Base-by-base conservation (phyloP, 2,888 invertebrate genomes). In the Stenotaenia linearis region DNA sequence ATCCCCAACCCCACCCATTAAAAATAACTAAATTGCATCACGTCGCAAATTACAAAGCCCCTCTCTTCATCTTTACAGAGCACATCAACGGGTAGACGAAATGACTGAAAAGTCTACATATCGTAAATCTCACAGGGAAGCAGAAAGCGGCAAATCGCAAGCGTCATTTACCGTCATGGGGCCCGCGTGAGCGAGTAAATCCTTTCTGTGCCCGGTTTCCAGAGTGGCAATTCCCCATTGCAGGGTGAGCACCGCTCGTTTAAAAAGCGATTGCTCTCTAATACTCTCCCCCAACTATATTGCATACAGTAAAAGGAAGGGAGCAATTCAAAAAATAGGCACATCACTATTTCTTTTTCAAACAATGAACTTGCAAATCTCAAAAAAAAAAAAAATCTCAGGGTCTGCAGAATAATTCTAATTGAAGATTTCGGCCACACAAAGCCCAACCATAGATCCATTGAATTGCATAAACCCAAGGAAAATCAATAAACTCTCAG, bases 91-190 rank as follows among this genome's bases (percentile, higher is more conserved):
- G 23, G 56, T 56, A 56, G 56, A 21, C 21, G 18, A 56, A 23
- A 18, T 56, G 56, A 56, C 3, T 18, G 56, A 56, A 56, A 56
- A 56, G 23, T 56, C 56, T 56, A 56, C 56, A 56, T 56, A 56
- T 56, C 56, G 56, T 56, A 56, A 56, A 56, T 56, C 56, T 56
- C 56, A 23, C 18, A 56, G 56, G 56, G 23, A 56, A 23, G 56
- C 56, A 56, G 56, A 56, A 56, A 56, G 56, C 56, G 56, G 56
- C 56, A 56, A 56, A 56, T 56, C 56, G 56, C 56, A 18, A 4
- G 56, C 56, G 56, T 56, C 56, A 56, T 56, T 56, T 56, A 56
- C 56, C 56, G 56, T 56, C 56, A 56, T 56, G 56, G 56, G 56
- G 56, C 56, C 56, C 56, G 56, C 56, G 21, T 56, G 56, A 56